Evolutionary conservation across 2,797 vertebrate genomes (phyloP).

Genomic region (Agapornis canus): DNA sequence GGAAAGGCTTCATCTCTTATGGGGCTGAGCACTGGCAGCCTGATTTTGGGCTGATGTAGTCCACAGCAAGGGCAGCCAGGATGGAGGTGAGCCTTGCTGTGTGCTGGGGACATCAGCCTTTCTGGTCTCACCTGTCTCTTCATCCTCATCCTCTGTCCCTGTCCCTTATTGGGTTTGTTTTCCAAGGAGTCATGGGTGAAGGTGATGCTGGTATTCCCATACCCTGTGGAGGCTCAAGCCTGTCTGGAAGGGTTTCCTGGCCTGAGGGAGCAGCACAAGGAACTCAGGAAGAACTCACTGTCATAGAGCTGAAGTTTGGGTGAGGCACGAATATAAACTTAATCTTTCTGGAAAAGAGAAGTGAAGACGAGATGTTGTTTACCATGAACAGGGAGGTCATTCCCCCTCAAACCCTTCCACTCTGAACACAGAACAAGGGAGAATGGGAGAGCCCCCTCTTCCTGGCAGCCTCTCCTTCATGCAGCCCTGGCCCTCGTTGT

Average conservation of each 20-base stretch:
- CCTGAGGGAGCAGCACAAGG: background rate
- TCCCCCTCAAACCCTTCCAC: fast-evolving
- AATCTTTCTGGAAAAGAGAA: background rate
- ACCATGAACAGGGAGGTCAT: background rate
- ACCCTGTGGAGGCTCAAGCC: background rate
- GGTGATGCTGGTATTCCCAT: background rate
- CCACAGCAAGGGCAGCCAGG: background rate
- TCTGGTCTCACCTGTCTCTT: background rate
- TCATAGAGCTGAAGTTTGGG: background rate
- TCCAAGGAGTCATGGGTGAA: background rate
- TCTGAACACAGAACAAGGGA: background rate
- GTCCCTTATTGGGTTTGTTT: background rate
- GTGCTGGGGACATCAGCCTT: background rate
- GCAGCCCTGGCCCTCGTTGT: background rate
- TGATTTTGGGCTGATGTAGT: background rate
- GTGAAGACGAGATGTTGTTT: background rate
- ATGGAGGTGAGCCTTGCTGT: background rate
- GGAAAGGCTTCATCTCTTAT: background rate
- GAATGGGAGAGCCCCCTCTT: background rate
- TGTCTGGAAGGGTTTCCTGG: fast-evolving
- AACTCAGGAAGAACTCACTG: fast-evolving
- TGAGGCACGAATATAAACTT: background rate
- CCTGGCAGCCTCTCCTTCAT: fast-evolving
- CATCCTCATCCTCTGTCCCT: background rate
- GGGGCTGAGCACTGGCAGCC: background rate